phyloP scores from a whole-genome alignment of 2,888 invertebrate species.

The Cremastinae sp. region DNA sequence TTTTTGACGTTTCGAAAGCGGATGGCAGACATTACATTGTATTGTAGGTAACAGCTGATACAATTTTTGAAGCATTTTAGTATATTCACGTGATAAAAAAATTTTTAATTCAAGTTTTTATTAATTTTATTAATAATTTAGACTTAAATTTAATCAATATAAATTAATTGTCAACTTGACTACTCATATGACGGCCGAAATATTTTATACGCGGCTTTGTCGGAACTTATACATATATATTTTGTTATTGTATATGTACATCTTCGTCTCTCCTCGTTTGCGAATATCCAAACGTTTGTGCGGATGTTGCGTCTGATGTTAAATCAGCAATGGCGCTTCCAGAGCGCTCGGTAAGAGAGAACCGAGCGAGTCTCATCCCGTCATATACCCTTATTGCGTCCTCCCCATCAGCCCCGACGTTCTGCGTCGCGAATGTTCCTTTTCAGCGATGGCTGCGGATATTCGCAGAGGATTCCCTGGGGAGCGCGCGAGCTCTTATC shows the following conservation, averaged over 20 bases:
- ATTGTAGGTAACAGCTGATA: too few relatives aligned
- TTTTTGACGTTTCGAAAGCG: too few relatives aligned
- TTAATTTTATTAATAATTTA: too few relatives aligned
- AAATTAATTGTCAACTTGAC: too few relatives aligned
- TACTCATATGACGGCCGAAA: too few relatives aligned
- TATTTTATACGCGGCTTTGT: constrained; percentile 22
- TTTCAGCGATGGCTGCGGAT: constrained; percentile 41
- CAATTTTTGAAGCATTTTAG: too few relatives aligned
- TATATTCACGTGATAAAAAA: too few relatives aligned
- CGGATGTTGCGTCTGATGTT: constrained; percentile 53
- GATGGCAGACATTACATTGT: background rate
- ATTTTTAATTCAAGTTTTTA: too few relatives aligned
- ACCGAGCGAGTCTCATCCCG: constrained; percentile 17
- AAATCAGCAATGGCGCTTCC: constrained; percentile 57
- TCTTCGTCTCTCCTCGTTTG: background rate
- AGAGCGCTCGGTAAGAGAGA: constrained; percentile 39
- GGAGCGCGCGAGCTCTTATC: constrained; percentile 57
- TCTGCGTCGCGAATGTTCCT: constrained; percentile 33
- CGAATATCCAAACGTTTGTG: constrained; percentile 47
- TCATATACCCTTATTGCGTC: constrained; percentile 37
- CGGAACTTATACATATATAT: constrained; percentile 9
- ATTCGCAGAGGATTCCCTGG: constrained; percentile 49
- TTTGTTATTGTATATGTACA: background rate
- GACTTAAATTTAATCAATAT: too few relatives aligned
- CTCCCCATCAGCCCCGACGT: constrained; percentile 1